Base-by-base conservation (phyloP, 2,797 vertebrate genomes). In the Typhlichthys subterraneus region DNA sequence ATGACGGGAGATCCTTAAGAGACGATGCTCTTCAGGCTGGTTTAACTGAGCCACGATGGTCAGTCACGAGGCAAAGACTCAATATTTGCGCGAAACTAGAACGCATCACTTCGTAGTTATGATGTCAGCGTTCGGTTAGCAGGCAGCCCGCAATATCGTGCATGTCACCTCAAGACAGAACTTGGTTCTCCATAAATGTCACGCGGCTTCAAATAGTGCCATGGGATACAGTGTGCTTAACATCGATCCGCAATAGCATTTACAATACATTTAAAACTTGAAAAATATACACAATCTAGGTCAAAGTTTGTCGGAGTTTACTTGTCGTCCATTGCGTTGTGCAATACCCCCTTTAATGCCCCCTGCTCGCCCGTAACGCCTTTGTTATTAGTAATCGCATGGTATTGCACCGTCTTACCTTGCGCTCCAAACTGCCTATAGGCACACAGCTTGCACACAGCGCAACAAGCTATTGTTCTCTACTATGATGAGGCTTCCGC, bases 371-470 rank as follows among this genome's bases (percentile, higher is more conserved):
- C 90, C 90, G 91, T 88, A 92, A 91, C 91, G 91, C 92, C 93
- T 94, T 94, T 94, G 93, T 94, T 93, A 93, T 93, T 94, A 89
- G 91, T 90, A 90, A 92, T 93, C 91, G 90, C 92, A 82, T 91
- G 91, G 88, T 87, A 89, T 87, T 88, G 93, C 92, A 77, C 88
- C 92, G 92, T 90, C 93, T 94, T 93, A 93, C 93, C 93, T 93
- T 91, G 87, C 86, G 90, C 88, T 87, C 85, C 83, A 83, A 88
- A 87, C 86, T 75, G 89, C 70, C 73, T 78, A 59, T 81, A 77
- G 81, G 73, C 85, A 67, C 85, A 76, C 65, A 80, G 88, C 84
- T 77, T 59, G 78, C 82, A 84, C 76, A 70, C 84, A 63, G 78
- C 72, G 88, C 90, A 89, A 91, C 89, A 90, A 89, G 87, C 87